These are phyloP conservation scores for Urocynchramus pylzowi DNA, from an alignment of 2,113 vertebrate genomes.

Conservation along the genomic window DNA sequence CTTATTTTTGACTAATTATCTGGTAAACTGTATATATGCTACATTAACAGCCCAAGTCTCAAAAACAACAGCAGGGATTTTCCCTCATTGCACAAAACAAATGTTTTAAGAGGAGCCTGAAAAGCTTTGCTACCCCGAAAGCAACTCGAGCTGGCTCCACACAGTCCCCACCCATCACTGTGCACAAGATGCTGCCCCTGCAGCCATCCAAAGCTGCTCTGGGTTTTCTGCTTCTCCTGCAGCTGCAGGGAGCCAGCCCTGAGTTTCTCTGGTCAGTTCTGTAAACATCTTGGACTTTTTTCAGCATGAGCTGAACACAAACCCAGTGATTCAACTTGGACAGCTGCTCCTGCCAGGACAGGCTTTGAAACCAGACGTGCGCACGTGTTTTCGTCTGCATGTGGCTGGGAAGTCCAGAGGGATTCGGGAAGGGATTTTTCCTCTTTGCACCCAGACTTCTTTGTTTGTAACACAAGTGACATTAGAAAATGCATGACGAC, in stretches of 20 bases:
- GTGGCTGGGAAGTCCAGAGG: background rate
- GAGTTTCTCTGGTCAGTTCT: background rate
- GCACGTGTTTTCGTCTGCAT: constrained; percentile 2
- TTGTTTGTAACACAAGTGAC: background rate
- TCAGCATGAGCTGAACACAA: constrained; percentile 25
- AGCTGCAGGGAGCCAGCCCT: constrained; percentile 11
- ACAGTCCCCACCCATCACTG: background rate
- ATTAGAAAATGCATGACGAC: background rate
- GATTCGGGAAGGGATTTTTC: background rate
- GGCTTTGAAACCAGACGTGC: background rate
- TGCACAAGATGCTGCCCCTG: background rate
- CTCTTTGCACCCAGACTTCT: background rate
- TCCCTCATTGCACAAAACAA: background rate
- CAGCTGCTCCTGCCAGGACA: constrained; percentile 27
- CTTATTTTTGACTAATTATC: background rate
- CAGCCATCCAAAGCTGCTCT: background rate
- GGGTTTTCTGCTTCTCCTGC: background rate
- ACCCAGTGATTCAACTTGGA: constrained; percentile 3
- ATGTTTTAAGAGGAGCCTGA: background rate
- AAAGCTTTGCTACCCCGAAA: background rate
- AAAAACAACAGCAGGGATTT: background rate
- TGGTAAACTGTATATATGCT: background rate
- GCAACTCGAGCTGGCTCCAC: background rate
- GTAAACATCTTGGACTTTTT: constrained; percentile 32
- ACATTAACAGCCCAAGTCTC: background rate